A percentile compares a stretch with the other conserved stretches of the same genome.
Evolutionary conservation across 2,797 vertebrate species (phyloP).

Genomic region (Heliangelus exortis): DNA sequence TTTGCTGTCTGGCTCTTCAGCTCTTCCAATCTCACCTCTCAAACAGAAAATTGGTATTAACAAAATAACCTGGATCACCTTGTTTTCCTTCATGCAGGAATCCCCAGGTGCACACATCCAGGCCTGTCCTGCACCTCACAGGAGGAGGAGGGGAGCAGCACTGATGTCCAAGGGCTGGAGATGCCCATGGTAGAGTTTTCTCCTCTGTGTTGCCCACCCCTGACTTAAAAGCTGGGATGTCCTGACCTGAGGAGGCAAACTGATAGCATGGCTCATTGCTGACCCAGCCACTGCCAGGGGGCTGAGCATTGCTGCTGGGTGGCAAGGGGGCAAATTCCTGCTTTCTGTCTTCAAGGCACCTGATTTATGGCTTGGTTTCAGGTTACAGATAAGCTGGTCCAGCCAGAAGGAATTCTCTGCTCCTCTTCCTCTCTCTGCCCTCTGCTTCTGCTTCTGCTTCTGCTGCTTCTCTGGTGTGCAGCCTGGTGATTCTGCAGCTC

Average conservation of each 20-base stretch:
- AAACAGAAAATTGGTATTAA: background rate
- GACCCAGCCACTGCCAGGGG: background rate
- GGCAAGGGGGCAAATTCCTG: background rate
- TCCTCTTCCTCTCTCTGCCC: background rate
- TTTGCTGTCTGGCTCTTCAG: background rate
- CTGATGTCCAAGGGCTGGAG: background rate
- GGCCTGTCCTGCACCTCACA: background rate
- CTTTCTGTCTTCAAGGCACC: background rate
- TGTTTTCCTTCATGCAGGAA: background rate
- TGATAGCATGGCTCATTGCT: background rate
- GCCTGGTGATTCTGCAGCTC: background rate
- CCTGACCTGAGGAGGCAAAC: background rate
- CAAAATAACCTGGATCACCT: background rate
- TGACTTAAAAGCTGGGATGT: background rate
- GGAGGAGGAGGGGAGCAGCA: background rate
- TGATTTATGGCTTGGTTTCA: background rate
- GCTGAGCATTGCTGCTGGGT: background rate
- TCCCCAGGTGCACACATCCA: background rate
- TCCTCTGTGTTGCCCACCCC: background rate
- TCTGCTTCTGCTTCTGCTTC: background rate
- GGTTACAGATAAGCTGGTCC: background rate
- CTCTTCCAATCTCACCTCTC: background rate
- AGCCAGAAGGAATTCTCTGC: background rate
- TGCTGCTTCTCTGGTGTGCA: background rate
- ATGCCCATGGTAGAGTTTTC: background rate